Percentiles rank a stretch among this genome's conserved stretches.
phyloP scores from a whole-genome alignment of 2,888 invertebrate species.

The Nebria brevicollis region DNA sequence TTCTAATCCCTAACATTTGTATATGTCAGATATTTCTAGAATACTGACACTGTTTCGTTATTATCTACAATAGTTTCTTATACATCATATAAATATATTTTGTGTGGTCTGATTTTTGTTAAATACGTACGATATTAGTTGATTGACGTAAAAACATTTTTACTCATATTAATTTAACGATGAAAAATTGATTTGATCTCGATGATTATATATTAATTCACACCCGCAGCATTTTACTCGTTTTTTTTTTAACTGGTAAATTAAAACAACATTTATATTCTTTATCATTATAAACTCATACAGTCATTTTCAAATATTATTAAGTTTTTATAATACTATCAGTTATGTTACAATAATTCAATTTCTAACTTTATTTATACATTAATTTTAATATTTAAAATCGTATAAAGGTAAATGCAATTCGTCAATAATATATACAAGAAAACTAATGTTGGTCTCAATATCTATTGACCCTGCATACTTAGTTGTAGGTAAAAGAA shows the following conservation, averaged over 20 bases:
- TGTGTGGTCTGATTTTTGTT: too few species aligned
- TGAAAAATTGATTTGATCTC: constrained; percentile 26
- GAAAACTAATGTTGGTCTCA: too few species aligned
- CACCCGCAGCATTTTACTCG: constrained; percentile 31
- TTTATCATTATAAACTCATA: constrained; percentile 38
- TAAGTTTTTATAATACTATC: not conserved
- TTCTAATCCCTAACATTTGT: not conserved
- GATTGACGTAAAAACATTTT: not conserved
- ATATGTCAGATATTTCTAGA: not conserved
- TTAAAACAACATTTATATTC: constrained; percentile 44
- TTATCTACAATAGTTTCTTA: not conserved
- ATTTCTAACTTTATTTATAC: constrained; percentile 4
- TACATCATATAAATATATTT: too few species aligned
- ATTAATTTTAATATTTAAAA: too few species aligned
- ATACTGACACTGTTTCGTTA: not conserved
- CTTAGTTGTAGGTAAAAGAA: not conserved
- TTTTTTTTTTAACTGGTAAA: constrained; percentile 26
- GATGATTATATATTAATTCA: constrained; percentile 35
- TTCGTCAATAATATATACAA: too few species aligned
- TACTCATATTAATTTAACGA: constrained; percentile 14
- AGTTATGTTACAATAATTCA: not conserved
- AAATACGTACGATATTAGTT: too few species aligned
- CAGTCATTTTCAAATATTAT: constrained; percentile 29
- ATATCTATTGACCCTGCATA: not conserved
- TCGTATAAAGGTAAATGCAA: too few species aligned